These are phyloP conservation scores for Drosophila leontia DNA, from an alignment of 1,140 invertebrate species.

Conservation along the genomic window DNA sequence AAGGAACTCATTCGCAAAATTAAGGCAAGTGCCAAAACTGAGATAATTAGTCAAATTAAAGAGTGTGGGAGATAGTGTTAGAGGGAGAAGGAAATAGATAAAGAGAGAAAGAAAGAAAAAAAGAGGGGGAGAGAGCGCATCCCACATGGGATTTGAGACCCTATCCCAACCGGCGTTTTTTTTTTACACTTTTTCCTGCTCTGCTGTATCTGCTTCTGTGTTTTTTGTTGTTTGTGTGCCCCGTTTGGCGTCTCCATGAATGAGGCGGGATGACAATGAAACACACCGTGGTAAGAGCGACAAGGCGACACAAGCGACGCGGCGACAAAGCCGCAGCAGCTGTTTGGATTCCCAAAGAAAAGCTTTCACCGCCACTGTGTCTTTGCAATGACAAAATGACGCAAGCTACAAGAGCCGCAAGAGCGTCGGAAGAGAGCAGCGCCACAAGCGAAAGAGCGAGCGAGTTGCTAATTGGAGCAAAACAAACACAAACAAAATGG, in stretches of 20 bases:
- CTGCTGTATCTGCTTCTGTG: slow-evolving; percentile 29
- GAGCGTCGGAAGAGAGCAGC: slow-evolving; percentile 13
- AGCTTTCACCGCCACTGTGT: slow-evolving; percentile 61
- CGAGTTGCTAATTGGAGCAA: slow-evolving; percentile 78
- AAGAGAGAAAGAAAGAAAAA: slow-evolving; percentile 6
- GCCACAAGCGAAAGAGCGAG: slow-evolving; percentile 19
- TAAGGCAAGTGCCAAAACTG: slow-evolving; percentile 18
- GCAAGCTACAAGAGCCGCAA: slow-evolving; percentile 68
- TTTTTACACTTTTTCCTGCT: slow-evolving; percentile 21
- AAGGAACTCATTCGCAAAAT: slow-evolving; percentile 19
- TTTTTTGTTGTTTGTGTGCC: slow-evolving; percentile 21
- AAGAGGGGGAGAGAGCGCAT: slow-evolving; percentile 31
- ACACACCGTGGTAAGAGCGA: slow-evolving; percentile 51
- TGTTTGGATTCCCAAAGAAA: slow-evolving; percentile 79
- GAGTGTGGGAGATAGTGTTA: neutral
- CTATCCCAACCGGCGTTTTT: slow-evolving; percentile 82
- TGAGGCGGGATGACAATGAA: slow-evolving; percentile 75
- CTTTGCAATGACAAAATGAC: slow-evolving; percentile 72
- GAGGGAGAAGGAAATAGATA: neutral
- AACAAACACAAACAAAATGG: slow-evolving; percentile 82
- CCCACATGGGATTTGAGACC: slow-evolving; percentile 60
- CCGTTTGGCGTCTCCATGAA: slow-evolving; percentile 70
- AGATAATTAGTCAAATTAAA: slow-evolving; percentile 57
- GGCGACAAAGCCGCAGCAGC: slow-evolving; percentile 61
- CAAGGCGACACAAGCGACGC: slow-evolving; percentile 64